phyloP scores from a whole-genome alignment of 2,113 vertebrate species.

The Lipophrys pholis region DNA sequence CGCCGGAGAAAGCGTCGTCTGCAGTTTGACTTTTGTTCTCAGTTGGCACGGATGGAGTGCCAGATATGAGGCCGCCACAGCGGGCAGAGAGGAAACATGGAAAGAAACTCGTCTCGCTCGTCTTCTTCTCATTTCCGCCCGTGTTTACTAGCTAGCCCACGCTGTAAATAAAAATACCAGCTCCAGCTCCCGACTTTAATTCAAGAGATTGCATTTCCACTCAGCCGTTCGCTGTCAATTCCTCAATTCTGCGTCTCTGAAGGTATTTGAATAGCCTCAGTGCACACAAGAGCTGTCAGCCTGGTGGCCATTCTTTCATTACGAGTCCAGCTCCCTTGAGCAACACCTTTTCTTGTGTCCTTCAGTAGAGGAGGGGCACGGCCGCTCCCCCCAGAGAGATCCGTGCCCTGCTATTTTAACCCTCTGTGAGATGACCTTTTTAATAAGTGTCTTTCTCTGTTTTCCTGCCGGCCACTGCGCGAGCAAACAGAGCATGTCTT shows the following conservation, averaged over 20 bases:
- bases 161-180: slow-evolving; percentile 78
- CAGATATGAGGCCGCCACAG: slow-evolving; percentile 58
- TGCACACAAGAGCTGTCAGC: slow-evolving; percentile 71
- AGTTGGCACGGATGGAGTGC: slow-evolving; percentile 45
- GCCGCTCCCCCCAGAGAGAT: slow-evolving; percentile 70
- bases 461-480: slow-evolving; percentile 82
- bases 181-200: slow-evolving; percentile 65
- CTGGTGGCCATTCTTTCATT: slow-evolving; percentile 79
- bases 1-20: slow-evolving; percentile 25
- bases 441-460: slow-evolving; percentile 87
- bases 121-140: slow-evolving; percentile 66
- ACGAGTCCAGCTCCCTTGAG: slow-evolving; percentile 78
- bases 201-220: slow-evolving; percentile 71
- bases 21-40: slow-evolving; percentile 71
- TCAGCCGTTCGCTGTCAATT: slow-evolving; percentile 51
- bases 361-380: slow-evolving; percentile 80
- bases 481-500: slow-evolving; percentile 84
- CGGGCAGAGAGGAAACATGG: slow-evolving; percentile 45
- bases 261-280: slow-evolving; percentile 76
- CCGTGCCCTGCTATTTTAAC: slow-evolving; percentile 83
- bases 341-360: slow-evolving; percentile 85
- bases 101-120: slow-evolving; percentile 43
- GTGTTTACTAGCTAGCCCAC: slow-evolving; percentile 67
- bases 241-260: slow-evolving; percentile 56
- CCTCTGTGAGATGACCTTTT: slow-evolving; percentile 86